Percentiles rank a stretch among this genome's conserved stretches.
Conservation (phyloP, 2,888 invertebrate species). For the Ashinkailepas kermadecensis region DNA sequence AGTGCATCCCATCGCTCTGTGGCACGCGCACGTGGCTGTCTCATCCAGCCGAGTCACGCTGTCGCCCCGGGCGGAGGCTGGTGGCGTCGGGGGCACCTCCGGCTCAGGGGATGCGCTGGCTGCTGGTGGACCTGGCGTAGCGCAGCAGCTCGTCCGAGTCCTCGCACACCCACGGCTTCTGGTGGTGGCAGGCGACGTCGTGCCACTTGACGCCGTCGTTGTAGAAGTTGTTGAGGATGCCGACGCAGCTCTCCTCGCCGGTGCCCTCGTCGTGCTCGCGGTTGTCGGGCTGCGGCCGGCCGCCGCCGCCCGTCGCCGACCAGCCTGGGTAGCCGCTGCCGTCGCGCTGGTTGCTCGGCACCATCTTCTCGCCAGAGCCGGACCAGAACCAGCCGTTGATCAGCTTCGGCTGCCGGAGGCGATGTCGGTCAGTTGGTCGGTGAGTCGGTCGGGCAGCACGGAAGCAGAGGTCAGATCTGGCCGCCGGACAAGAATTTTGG, state of each 20-base stretch:
- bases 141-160: slow-evolving; percentile 80
- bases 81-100: too few species aligned
- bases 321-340: slow-evolving; percentile 30
- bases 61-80: too few species aligned
- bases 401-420: slow-evolving; percentile 65
- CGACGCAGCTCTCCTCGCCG: slow-evolving; percentile 77
- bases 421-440: too few species aligned
- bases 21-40: too few species aligned
- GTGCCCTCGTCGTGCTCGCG: slow-evolving; percentile 42
- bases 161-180: slow-evolving; percentile 84
- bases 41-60: too few species aligned
- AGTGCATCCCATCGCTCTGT: too few species aligned
- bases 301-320: slow-evolving; percentile 33
- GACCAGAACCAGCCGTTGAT: slow-evolving; percentile 92
- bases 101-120: slow-evolving; percentile 29
- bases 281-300: slow-evolving; percentile 34
- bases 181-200: slow-evolving; percentile 87
- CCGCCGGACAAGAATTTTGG: too few species aligned
- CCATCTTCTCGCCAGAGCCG: slow-evolving; percentile 83
- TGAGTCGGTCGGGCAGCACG: too few species aligned
- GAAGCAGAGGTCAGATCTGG: too few species aligned
- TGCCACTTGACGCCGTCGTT: slow-evolving; percentile 91
- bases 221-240: slow-evolving; percentile 84
- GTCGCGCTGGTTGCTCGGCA: slow-evolving; percentile 62
- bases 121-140: slow-evolving; percentile 62